Conservation (phyloP, 2,113 vertebrate genomes). For the Etheostoma cragini region DNA sequence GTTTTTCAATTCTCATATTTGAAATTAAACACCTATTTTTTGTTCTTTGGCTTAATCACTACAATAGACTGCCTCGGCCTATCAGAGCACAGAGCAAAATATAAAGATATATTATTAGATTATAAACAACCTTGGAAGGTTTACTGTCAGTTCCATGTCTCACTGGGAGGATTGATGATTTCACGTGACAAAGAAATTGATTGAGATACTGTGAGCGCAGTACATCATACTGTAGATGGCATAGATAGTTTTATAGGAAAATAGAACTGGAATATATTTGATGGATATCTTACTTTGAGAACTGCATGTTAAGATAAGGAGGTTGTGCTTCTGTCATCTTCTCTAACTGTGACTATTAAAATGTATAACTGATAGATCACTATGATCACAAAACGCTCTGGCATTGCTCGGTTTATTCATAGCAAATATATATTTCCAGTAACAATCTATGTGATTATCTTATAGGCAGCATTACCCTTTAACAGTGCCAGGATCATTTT, state of each 20-base stretch:
- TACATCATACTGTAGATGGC: neutral
- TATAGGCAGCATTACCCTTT: neutral
- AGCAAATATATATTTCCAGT: neutral
- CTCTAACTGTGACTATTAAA: neutral
- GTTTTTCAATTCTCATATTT: conserved; percentile 10
- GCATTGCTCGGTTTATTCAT: neutral
- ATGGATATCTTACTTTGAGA: neutral
- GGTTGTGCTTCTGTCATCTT: neutral
- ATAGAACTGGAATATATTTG: neutral
- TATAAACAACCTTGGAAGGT: neutral
- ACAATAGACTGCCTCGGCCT: neutral
- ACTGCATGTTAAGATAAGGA: neutral
- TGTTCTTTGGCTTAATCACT: neutral
- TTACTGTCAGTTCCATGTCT: too few species aligned
- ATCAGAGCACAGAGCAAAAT: neutral
- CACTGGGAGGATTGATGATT: neutral
- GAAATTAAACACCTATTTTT: neutral
- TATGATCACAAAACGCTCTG: neutral
- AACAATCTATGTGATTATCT: neutral
- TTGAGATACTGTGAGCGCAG: neutral
- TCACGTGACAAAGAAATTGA: too few species aligned
- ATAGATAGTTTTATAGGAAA: neutral
- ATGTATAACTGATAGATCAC: neutral
- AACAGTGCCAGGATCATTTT: neutral
- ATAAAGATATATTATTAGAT: neutral